Evolutionary conservation across 92 coral and sea anemone species (phyloP).

Genomic region (Epizoanthus rinbou): DNA sequence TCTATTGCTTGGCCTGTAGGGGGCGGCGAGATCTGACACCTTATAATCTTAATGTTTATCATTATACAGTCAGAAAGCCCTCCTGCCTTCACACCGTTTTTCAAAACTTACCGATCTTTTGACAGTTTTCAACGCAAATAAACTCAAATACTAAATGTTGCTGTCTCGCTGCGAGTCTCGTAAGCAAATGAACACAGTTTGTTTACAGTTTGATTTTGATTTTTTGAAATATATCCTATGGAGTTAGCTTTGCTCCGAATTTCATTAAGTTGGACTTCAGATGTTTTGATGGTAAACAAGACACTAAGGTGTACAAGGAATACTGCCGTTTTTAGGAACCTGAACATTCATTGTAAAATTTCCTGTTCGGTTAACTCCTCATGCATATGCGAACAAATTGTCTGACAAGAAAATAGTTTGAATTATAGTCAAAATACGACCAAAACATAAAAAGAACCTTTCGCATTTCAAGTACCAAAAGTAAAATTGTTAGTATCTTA

Average conservation of each 20-base stretch:
- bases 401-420: not conserved
- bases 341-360: not conserved
- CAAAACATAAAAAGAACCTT: not conserved
- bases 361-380: not conserved
- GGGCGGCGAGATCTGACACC: not conserved
- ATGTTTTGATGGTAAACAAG: not conserved
- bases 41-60: not conserved
- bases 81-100: not conserved
- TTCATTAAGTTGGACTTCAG: not conserved
- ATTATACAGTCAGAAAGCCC: not conserved
- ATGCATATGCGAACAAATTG: not conserved
- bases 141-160: not conserved
- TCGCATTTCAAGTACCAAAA: too few species aligned
- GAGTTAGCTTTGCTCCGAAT: not conserved
- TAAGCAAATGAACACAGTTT: not conserved
- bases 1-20: not conserved
- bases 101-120: not conserved
- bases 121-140: not conserved
- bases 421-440: not conserved
- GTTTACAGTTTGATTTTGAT: not conserved
- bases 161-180: not conserved
- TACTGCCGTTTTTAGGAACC: not conserved
- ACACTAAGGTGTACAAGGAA: not conserved
- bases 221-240: not conserved
- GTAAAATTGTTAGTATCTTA: too few species aligned